Evolutionary conservation across 2,888 invertebrate genomes (phyloP), one percentile per base, ranked within the genome.

Genomic region (Taenaris catops): DNA sequence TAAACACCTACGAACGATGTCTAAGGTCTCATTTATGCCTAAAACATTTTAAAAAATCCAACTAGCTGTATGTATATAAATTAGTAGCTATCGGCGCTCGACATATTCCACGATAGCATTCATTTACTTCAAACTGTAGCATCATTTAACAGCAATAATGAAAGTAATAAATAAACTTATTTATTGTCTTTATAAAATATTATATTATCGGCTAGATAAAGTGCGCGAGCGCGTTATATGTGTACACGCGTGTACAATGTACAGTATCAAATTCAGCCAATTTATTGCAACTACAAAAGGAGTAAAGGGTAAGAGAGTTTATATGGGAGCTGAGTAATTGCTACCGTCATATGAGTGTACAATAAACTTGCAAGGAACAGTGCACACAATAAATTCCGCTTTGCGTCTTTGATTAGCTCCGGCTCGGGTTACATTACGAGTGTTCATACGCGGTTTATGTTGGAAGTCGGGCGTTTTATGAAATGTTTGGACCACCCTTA

Each of bases 331-430:
- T 78, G 80, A 84, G 75, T 84, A 84, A 86, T 84, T 83, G 80
- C 68, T 55, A 56, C 68, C 66, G 71, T 76, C 80, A 72, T 65
- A 72, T 70, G 69, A 64, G 63, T 63, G 69, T 68, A 79, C 81
- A 78, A 81, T 84, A 80, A 76, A 81, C 75, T 71, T 65, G 59
- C 65, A 75, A 59, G 78, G 72, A 62, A 74, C 72, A 75, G 58
- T 72, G 74, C 74, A 69, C 72, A 75, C 79, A 78, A 79, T 83
- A 83, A 81, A 81, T 75, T 78, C 64, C 67, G 72, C 76, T 79
- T 78, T 76, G 76, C 69, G 69, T 74, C 72, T 81, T 79, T 84
- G 81, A 84, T 84, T 83, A 78, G 79, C 70, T 51, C 41, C 48
- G 53, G 64, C 73, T 84, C 83, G 61, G 58, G 79, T 86, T 84